Base-by-base conservation (phyloP, 2,888 invertebrate genomes). In the Pedicia rivosa region DNA sequence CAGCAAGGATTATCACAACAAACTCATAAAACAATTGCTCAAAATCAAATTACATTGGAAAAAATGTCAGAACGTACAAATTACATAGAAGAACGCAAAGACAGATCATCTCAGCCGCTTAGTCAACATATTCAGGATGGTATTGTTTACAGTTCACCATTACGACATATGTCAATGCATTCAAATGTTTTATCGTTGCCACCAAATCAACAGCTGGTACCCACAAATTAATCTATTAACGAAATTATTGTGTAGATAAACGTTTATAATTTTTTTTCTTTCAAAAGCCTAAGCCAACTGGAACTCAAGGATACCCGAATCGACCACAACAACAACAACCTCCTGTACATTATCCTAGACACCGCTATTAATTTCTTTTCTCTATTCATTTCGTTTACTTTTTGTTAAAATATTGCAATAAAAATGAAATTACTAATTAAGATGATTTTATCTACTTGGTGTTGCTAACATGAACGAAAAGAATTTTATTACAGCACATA, bases 31-130 rank as follows among this genome's bases (percentile, higher is more conserved):
- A 46, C 48, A 26, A 19, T 42, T 39, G 42, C 50, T 16, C 50
- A 53, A 38, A 44, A 42, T 7, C 59, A 57, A 42, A 53, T 60
- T 19, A 57, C 58, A 7, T 57, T 60, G 57, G 60, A 60, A 31
- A 60, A 60, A 43, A 48, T 58, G 15, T 39, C 50, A 7, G 58
- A 59, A 37, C 56, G 57, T 19, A 37, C 20, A 5, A 58, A 59
- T 47, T 57, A 59, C 41, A 54, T 59, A 27, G 58, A 60, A 41
- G 35, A 35, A n/a, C 35, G 35, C n/a, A 35, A 35, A 35, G 35
- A 35, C 16, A 15, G 35, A 25, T 53, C 46, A 5, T 40, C 50
- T 2, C 48, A 49, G 2, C 46, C 44, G 10, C 52, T 50, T 22
- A 50, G 51, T 25, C 51, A 54, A 34, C 52, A 56, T 41, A 39